Evolutionary conservation across 2,888 invertebrate genomes (phyloP), one percentile per base, ranked within the genome.

Genomic region (Andrena hattorfiana): DNA sequence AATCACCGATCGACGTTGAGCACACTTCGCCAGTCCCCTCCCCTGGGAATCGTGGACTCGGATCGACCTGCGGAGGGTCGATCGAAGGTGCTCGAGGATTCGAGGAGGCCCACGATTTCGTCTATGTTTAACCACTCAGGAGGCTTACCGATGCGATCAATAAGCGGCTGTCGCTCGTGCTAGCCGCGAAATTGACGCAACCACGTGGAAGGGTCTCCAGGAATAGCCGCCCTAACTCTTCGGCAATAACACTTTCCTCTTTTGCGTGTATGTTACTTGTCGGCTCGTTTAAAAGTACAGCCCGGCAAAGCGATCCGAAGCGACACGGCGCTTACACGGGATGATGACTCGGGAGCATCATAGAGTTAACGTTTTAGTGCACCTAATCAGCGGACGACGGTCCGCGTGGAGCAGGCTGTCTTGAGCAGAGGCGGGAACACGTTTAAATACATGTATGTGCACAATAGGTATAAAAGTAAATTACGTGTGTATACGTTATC

Each of bases 401-500:
- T 63, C 16, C 60, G 26, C 67, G 69, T 23, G 67, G 35, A 10
- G 10, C 26, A 16, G 20, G 48, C 68, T 64, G 26, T 56, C 74
- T 30, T 67, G 67, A 60, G 3, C 35, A 64, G 51, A 66, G 69
- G 78, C 60, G 70, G 56, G 81, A 54, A 80, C 70, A 84, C 76
- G 81, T 59, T 80, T 72, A 82, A 83, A 81, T 81, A 84, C 69
- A 83, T 87, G 76, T 86, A 86, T 69, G 77, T 87, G 87, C 86
- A 87, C 87, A 84, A 86, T 86, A 87, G 81, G 60, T 87, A 73
- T 86, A 76, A 80, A 66, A 35, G 66, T 8, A 84, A 83, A 87
- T 81, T 87, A 86, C 77, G 76, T 87, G 87, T 88, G 87, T 87
- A 88, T 85, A 86, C 86, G 87, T 87, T 87, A 87, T 48, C 82